Percentiles rank a stretch among this genome's conserved stretches.
These are phyloP conservation scores for Ctena decussata DNA, from an alignment of 2,888 invertebrate species.

Conservation along the genomic window DNA sequence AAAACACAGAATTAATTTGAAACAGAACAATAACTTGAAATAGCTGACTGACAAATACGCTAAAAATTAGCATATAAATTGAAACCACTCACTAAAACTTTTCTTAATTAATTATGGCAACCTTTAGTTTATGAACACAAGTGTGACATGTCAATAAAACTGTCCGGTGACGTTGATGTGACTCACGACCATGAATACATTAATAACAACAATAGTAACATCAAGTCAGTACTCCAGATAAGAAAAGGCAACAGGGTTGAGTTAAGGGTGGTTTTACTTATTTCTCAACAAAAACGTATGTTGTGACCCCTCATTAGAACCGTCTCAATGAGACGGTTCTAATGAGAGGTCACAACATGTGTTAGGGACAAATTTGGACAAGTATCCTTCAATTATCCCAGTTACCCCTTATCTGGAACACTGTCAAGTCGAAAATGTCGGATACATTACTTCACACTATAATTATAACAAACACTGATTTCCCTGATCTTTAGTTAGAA, in stretches of 20 bases:
- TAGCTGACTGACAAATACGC: not conserved
- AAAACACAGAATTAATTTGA: not conserved
- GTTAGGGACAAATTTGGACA: no score
- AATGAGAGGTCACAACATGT: no score
- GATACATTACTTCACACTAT: not conserved
- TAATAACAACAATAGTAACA: not conserved
- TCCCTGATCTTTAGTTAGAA: not conserved
- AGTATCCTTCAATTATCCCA: no score
- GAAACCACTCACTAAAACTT: not conserved
- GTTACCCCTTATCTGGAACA: no score
- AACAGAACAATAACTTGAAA: not conserved
- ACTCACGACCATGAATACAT: constrained; percentile 2
- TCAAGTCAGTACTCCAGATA: no score
- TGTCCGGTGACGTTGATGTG: not conserved
- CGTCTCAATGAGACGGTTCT: no score
- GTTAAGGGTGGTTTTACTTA: no score
- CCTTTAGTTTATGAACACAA: not conserved
- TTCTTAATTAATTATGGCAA: not conserved
- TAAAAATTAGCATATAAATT: not conserved
- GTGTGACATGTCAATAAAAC: constrained; percentile 3
- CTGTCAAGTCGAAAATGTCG: no score
- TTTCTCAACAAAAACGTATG: no score
- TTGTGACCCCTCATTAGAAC: no score
- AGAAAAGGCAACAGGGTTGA: no score
- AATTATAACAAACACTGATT: not conserved